Base-by-base conservation (phyloP, 2,797 vertebrate genomes). In the Tachyglossus aculeatus region DNA sequence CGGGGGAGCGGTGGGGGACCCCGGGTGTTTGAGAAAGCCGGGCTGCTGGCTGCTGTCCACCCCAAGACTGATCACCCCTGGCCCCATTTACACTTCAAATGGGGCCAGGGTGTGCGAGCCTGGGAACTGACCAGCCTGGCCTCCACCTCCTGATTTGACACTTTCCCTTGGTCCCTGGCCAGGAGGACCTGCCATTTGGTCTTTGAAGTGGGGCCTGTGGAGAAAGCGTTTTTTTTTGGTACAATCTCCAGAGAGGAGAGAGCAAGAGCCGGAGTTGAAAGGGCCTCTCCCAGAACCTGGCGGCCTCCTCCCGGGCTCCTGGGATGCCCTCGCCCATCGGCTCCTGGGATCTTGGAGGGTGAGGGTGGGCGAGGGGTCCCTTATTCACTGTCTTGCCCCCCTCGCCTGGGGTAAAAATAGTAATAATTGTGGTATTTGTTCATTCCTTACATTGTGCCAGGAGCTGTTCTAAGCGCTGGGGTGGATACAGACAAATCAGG, bases 221-320 rank as follows among this genome's bases (percentile, higher is more conserved):
- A 89, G 86, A 88, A 90, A 86, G 86, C 86, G 89, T 92, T 92
- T 92, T 92, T 92, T 91, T 80, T 87, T 82, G 84, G 87, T 86
- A 87, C 87, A 85, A 82, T 90, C 87, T 91, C 37, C 70, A 84
- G n/a, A n/a, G n/a, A 81, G 79, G 66, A 78, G 77, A 72, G 83
- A 52, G 61, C 52, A 64, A 66, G 73, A 66, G 74, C 81, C 81
- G 68, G 11, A 33, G 43, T 59, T 68, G 50, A 64, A 34, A 0
- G 27, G 61, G 57, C 67, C 72, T 52, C 29, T 13, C 38, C 50
- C 61, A n/a, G n/a, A n/a, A n/a, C n/a, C n/a, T n/a, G n/a, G n/a
- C n/a, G n/a, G n/a, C n/a, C n/a, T n/a, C n/a, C n/a, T n/a, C n/a
- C n/a, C n/a, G n/a, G n/a, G n/a, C n/a, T n/a, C n/a, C n/a, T n/a